A percentile compares a stretch with the other conserved stretches of the same genome.
Conservation (phyloP, 2,797 vertebrate species). For the Myoxocephalus aenaeus region DNA sequence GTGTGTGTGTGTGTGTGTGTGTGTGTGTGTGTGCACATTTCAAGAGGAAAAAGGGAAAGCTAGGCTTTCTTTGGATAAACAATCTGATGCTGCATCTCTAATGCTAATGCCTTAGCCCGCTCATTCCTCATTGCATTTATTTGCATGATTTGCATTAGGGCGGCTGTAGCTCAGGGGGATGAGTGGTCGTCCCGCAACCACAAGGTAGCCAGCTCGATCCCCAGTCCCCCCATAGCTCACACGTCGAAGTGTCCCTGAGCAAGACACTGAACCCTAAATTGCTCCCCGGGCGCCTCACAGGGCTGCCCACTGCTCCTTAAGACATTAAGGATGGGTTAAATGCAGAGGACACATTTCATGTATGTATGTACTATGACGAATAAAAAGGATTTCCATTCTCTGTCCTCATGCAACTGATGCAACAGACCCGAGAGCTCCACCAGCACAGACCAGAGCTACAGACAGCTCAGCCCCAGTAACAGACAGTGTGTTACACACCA, state of each 20-base stretch:
- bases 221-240: too few species aligned
- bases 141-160: too few species aligned
- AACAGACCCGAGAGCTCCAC: conserved; percentile 54
- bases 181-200: too few species aligned
- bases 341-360: too few species aligned
- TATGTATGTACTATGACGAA: too few species aligned
- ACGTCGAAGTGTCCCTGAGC: too few species aligned
- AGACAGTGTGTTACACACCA: conserved; percentile 48
- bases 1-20: conserved; percentile 36
- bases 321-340: too few species aligned
- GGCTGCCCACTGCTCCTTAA: too few species aligned
- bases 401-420: conserved; percentile 64
- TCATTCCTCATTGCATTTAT: conserved; percentile 70
- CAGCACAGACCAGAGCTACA: conserved; percentile 35
- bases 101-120: conserved; percentile 75
- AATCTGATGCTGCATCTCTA: conserved; percentile 84
- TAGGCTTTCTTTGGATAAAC: conserved; percentile 76
- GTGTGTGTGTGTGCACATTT: conserved; percentile 28
- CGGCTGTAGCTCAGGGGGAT: too few species aligned
- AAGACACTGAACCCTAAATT: too few species aligned
- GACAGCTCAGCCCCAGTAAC: conserved; percentile 39
- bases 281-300: too few species aligned
- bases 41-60: conserved; percentile 38
- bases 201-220: too few species aligned
- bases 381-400: conserved; percentile 73